These are phyloP conservation scores for Laterallus jamaicensis DNA, from an alignment of 2,113 vertebrate genomes.

Conservation along the genomic window DNA sequence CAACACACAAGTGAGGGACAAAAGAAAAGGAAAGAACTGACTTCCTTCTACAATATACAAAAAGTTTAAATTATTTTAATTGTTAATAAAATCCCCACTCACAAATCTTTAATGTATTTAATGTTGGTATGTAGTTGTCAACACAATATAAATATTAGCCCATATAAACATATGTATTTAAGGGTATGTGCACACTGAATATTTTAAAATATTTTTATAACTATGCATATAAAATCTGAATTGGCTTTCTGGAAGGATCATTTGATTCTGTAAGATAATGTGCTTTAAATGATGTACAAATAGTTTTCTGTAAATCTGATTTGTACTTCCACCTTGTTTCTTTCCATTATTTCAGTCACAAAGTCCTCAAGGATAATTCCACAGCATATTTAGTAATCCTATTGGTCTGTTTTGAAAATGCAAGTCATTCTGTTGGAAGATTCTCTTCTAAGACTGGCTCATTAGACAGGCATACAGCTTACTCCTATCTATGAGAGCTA, in stretches of 20 bases:
- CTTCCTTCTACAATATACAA: not conserved
- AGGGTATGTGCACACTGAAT: not conserved
- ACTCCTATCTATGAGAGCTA: not conserved
- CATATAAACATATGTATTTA: not conserved
- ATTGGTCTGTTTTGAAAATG: not conserved
- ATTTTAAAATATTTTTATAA: not conserved
- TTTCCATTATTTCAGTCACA: not conserved
- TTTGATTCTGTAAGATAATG: not conserved
- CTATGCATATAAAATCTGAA: not conserved
- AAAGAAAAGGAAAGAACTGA: not conserved
- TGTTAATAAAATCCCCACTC: not conserved
- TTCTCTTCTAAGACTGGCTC: not conserved
- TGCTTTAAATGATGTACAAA: not conserved
- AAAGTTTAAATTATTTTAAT: not conserved
- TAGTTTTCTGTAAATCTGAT: not conserved
- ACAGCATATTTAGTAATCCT: not conserved
- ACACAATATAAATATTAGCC: not conserved
- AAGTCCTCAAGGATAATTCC: not conserved
- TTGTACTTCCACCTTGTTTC: not conserved
- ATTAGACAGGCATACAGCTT: not conserved
- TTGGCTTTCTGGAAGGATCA: not conserved
- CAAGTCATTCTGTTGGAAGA: not conserved
- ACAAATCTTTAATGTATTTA: not conserved
- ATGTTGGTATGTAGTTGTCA: not conserved
- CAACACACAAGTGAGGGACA: not conserved